Conservation (phyloP, 1,140 invertebrate genomes). For the Drosophila nigromelanica region DNA sequence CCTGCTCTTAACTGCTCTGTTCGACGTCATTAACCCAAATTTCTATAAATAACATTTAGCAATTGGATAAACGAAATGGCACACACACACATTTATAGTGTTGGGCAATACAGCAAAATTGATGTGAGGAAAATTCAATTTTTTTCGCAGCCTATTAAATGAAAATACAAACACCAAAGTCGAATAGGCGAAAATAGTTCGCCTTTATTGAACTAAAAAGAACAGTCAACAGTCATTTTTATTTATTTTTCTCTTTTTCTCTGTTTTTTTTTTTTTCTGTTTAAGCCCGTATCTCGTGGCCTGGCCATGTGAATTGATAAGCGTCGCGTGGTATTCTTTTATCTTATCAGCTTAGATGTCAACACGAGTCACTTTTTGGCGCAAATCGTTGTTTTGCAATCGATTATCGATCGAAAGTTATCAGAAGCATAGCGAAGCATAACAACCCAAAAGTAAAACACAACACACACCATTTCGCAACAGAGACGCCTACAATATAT, state of each 20-base stretch:
- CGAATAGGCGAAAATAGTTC: conserved; percentile 8
- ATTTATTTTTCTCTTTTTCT: background rate
- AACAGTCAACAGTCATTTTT: conserved; percentile 9
- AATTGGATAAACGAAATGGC: conserved; percentile 54
- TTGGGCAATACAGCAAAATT: conserved; percentile 25
- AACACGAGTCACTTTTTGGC: conserved; percentile 19
- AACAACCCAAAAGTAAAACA: conserved; percentile 44
- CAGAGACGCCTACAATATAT: conserved; percentile 54
- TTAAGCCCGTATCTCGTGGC: background rate
- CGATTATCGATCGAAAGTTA: conserved; percentile 65
- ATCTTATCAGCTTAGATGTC: conserved; percentile 38
- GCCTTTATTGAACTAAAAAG: conserved; percentile 9
- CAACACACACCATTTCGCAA: conserved; percentile 61
- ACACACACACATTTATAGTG: conserved; percentile 27
- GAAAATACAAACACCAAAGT: background rate
- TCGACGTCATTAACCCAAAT: conserved; percentile 78
- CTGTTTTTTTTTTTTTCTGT: background rate
- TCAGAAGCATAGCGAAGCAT: conserved; percentile 20
- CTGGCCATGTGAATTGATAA: conserved; percentile 53
- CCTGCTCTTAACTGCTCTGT: background rate
- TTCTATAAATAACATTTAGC: conserved; percentile 75
- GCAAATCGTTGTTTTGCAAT: conserved; percentile 50
- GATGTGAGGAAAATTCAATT: conserved; percentile 21
- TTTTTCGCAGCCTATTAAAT: conserved; percentile 46
- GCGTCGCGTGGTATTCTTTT: conserved; percentile 8